Evolutionary conservation across 2,113 vertebrate genomes (phyloP).

Genomic region (Gracilinanus agilis): DNA sequence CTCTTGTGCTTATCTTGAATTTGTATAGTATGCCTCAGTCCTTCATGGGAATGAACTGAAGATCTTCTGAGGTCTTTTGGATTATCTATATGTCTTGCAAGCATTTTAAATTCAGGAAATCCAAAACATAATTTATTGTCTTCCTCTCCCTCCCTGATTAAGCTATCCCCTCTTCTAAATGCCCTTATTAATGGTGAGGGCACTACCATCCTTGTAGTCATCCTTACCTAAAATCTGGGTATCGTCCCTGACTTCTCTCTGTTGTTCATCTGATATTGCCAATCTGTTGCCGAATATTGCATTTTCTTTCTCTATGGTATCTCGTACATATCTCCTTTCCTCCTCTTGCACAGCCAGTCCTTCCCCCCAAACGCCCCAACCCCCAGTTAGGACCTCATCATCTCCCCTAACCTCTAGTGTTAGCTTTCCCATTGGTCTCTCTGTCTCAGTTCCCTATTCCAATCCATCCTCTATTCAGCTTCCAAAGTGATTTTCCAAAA

Average conservation of each 20-base stretch:
- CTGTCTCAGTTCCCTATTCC: neutral
- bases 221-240: neutral
- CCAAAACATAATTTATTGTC: neutral
- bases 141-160: neutral
- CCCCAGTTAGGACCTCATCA: neutral
- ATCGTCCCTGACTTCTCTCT: neutral
- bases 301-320: neutral
- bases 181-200: neutral
- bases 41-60: neutral
- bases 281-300: neutral
- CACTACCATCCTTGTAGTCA: neutral
- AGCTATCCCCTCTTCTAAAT: neutral
- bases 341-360: neutral
- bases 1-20: neutral
- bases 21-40: neutral
- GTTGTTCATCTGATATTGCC: neutral
- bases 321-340: neutral
- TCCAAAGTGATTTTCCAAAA: neutral
- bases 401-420: neutral
- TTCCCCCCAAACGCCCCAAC: too few relatives aligned
- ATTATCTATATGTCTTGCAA: neutral
- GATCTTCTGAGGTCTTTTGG: neutral
- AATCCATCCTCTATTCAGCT: neutral
- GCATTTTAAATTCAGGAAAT: neutral
- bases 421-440: neutral